A percentile compares a stretch with the other conserved stretches of the same genome.
Conservation (phyloP, 2,888 invertebrate genomes). For the Meloe dianella region DNA sequence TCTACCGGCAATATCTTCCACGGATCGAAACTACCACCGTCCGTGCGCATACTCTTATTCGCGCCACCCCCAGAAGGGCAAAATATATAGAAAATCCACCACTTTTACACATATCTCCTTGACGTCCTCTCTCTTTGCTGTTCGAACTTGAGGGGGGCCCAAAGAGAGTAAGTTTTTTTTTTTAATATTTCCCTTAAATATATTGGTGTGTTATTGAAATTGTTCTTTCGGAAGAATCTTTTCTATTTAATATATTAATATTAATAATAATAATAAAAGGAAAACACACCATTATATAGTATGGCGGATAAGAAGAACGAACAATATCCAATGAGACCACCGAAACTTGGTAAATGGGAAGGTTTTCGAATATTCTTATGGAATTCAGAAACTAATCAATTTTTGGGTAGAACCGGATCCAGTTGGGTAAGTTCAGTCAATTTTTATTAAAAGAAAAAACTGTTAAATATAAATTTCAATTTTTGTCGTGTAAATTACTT, state of each 20-base stretch:
- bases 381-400: slow-evolving; percentile 91
- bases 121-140: slow-evolving; percentile 2
- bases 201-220: neutral
- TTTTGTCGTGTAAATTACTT: too few relatives aligned
- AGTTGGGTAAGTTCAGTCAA: slow-evolving; percentile 84
- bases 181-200: neutral
- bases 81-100: neutral
- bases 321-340: slow-evolving; percentile 81
- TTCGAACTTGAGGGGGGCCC: neutral
- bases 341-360: slow-evolving; percentile 85
- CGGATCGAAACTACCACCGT: neutral
- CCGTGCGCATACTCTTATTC: slow-evolving; percentile 1
- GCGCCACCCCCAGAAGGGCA: neutral
- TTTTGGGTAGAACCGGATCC: slow-evolving; percentile 88
- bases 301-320: slow-evolving; percentile 79
- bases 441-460: too few relatives aligned
- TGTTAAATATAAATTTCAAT: too few relatives aligned
- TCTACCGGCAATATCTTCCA: neutral
- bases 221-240: neutral
- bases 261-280: neutral
- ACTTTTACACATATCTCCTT: neutral
- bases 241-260: neutral
- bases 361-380: slow-evolving; percentile 84
- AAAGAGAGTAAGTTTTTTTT: slow-evolving; percentile 3
- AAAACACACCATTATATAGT: slow-evolving; percentile 20